A percentile compares a stretch with the other conserved stretches of the same genome.
phyloP scores from a whole-genome alignment of 2,797 vertebrate species.

The Molossus molossus region DNA sequence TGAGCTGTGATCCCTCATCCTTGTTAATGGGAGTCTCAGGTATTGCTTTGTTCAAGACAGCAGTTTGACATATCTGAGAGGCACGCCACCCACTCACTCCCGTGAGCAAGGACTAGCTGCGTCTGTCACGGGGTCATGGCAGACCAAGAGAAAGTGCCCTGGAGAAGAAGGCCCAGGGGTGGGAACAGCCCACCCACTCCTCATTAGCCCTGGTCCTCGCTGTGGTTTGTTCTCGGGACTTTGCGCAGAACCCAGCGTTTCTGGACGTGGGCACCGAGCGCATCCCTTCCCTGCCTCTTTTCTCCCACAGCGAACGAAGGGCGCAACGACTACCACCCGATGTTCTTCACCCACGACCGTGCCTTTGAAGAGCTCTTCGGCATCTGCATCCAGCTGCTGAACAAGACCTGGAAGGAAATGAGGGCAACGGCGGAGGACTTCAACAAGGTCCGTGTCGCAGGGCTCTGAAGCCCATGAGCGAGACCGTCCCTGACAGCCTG shows the following conservation, averaged over 20 bases:
- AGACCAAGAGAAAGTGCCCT: neutral
- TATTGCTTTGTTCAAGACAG: neutral
- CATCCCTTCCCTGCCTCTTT: neutral
- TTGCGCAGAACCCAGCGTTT: neutral
- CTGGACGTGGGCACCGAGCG: rapidly evolving
- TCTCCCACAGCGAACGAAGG: slow-evolving; percentile 95
- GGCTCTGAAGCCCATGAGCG: neutral
- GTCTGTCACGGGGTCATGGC: neutral
- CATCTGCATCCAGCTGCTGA: slow-evolving; percentile 98
- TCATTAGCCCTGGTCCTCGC: neutral
- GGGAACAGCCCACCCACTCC: neutral
- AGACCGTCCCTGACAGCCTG: neutral
- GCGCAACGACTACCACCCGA: slow-evolving; percentile 98
- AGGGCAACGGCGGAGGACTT: slow-evolving; percentile 98
- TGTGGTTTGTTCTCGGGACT: neutral
- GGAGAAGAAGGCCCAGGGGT: neutral
- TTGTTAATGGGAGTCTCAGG: neutral
- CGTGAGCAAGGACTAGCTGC: neutral
- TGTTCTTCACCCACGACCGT: slow-evolving; percentile 99
- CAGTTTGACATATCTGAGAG: neutral
- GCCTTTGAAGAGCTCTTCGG: slow-evolving; percentile 99
- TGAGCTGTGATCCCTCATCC: neutral
- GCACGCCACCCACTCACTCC: rapidly evolving
- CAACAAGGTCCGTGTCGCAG: slow-evolving; percentile 94
- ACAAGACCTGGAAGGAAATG: slow-evolving; percentile 99